These are phyloP conservation scores for Terebella lapidaria DNA, from an alignment of 2,888 invertebrate species.

Conservation along the genomic window DNA sequence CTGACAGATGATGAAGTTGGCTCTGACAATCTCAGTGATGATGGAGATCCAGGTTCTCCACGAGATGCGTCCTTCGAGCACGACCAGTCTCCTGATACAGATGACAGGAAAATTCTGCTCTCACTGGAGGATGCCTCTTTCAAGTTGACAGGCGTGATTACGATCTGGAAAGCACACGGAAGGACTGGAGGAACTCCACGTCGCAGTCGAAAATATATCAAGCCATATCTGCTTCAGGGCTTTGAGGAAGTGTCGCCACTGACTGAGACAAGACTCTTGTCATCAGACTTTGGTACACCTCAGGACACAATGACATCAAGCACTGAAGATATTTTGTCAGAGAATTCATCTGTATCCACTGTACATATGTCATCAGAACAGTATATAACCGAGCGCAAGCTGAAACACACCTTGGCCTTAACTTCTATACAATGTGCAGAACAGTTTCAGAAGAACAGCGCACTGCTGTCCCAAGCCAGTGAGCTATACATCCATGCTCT, in stretches of 20 bases:
- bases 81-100: neutral
- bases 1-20: neutral
- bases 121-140: neutral
- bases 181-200: neutral
- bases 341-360: neutral
- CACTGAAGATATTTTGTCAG: neutral
- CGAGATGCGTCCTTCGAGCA: neutral
- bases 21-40: neutral
- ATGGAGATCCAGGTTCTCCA: neutral
- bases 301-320: neutral
- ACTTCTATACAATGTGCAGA: slow-evolving; percentile 9
- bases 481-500: slow-evolving; percentile 25
- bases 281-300: neutral
- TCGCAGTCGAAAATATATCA: neutral
- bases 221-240: slow-evolving; percentile 13
- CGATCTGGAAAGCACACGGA: slow-evolving; percentile 7
- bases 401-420: slow-evolving; percentile 6
- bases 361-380: neutral
- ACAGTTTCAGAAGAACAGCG: slow-evolving; percentile 1
- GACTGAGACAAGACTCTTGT: slow-evolving; percentile 14
- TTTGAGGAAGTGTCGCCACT: slow-evolving; percentile 26
- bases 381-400: slow-evolving; percentile 2
- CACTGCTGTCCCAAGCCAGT: slow-evolving; percentile 8
- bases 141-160: slow-evolving; percentile 1
- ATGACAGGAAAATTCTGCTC: no score